Evolutionary conservation across 2,888 invertebrate species (phyloP).

Genomic region (Protonemura montana): DNA sequence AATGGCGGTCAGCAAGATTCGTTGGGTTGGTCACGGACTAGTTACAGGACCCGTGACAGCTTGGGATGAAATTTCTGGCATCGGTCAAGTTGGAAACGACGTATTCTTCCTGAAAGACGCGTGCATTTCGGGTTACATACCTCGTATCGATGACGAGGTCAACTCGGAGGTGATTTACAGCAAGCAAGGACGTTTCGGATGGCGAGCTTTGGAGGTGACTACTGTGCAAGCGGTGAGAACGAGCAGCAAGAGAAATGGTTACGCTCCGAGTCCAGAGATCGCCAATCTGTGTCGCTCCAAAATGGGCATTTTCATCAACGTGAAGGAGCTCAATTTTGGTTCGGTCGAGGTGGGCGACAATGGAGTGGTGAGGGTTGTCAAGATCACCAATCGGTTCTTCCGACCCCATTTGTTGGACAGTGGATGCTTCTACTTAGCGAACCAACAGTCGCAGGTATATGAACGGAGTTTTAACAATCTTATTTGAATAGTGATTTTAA

Average conservation of each 20-base stretch:
- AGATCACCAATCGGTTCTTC: slow-evolving; percentile 60
- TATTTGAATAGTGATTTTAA: no score
- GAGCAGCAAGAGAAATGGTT: background rate
- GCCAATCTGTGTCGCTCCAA: slow-evolving; percentile 52
- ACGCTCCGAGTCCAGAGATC: background rate
- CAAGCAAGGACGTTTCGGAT: background rate
- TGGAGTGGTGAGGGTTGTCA: slow-evolving; percentile 59
- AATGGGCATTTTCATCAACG: slow-evolving; percentile 63
- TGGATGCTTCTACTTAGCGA: slow-evolving; percentile 64
- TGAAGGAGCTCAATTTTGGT: slow-evolving; percentile 59
- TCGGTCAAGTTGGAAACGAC: slow-evolving; percentile 67
- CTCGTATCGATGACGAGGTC: slow-evolving; percentile 68
- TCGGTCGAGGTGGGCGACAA: slow-evolving; percentile 59
- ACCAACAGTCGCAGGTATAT: slow-evolving; percentile 64
- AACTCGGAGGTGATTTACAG: slow-evolving; percentile 69
- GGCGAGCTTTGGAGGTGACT: background rate
- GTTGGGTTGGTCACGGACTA: slow-evolving; percentile 68
- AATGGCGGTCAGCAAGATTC: slow-evolving; percentile 63
- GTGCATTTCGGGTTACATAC: slow-evolving; percentile 64
- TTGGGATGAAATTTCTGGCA: slow-evolving; percentile 55
- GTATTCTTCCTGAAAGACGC: slow-evolving; percentile 68
- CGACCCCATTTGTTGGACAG: slow-evolving; percentile 60
- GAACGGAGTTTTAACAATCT: no score
- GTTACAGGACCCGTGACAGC: slow-evolving; percentile 62
- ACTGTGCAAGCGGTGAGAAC: background rate